Evolutionary conservation across 2,113 vertebrate genomes (phyloP), one percentile per base, ranked within the genome.

Genomic region (Otocyon megalotis): DNA sequence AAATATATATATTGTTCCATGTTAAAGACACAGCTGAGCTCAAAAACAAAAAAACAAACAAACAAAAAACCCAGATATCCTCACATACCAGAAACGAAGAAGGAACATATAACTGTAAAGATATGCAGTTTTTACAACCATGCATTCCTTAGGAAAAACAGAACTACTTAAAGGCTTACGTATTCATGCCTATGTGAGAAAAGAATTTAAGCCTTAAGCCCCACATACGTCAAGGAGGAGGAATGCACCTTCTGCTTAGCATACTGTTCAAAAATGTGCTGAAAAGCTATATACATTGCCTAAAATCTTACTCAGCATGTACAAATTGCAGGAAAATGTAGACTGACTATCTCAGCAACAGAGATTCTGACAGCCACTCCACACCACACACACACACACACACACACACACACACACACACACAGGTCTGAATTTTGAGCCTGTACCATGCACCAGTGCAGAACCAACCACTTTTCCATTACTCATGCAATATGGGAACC

Each of bases 1-100:
- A 54, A 50, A 19, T 16, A 50, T 19, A 50, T n/a, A 17, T 62
- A 48, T 56, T 53, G 3, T 53, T 84, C 12, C 48, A 32, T 43
- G 56, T 65, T 97, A 87, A 97, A 97, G 56, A 50, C 30, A 89
- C 13, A 94, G 63, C 15, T 89, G 71, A 82, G 12, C 71, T 86
- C n/a, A 85, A 94, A 71, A 43, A 43, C 5, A 43, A 43, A 43
- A 7, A 43, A 43, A 43, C n/a, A n/a, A n/a, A n/a, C n/a, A 5
- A 43, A 43, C 4, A 43, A 43, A 43, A 43, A 43, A 43, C n/a
- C n/a, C 24, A 43, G 26, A 24, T 35, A 72, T n/a, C 19, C 54
- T 83, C 65, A 48, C 28, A 69, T 56, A 53, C 26, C 17, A 89
- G 72, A 86, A 62, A 92, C 58, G 37, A 89, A 76, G 15, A 89